Base-by-base conservation (phyloP, 2,888 invertebrate genomes). In the Ernsta delagoae region DNA sequence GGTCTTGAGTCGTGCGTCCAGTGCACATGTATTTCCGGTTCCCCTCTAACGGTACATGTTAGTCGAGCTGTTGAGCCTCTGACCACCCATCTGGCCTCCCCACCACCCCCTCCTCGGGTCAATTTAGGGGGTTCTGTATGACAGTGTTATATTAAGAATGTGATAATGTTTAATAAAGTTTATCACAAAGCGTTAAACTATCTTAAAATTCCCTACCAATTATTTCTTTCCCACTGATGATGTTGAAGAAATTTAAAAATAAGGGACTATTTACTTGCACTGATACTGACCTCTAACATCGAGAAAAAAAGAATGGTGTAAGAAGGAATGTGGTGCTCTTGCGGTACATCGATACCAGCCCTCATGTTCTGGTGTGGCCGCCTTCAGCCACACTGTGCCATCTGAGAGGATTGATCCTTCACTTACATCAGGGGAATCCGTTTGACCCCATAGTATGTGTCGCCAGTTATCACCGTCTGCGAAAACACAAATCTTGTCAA, bases 321-420 rank as follows among this genome's bases (percentile, higher is more conserved):
- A 74, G 60, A 88, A 88, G 0, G 92, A 85, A 73, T 92, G 93
- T 61, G 88, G 90, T 0, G 87, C 93, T 70, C 96, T 94, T 0
- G 98, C 97, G 68, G 97, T 96, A 80, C 98, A 98, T 75, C 97
- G 94, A 84, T 98, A 98, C 93, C 96, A 96, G 48, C 98, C 98
- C 83, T 97, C 97, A 77, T 96, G 96, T 74, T 96, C 95, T 8
- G 97, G 95, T n/a, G 95, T 95, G 2, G 96, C 96, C 6, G 96
- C 94, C 75, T 95, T 95, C 1, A 97, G 94, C 91, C 96, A 95
- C 56, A 97, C 90, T 0, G 97, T 96, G 36, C 97, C 96, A 81
- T 97, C 97, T 4, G 95, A 94, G 71, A 96, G 89, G 59, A 95
- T 89, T 0, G 94, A 93, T 5, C 95, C 94, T 57, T 95, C 93